Base-by-base conservation (phyloP, 2,797 vertebrate species). In the Anguilla megastoma region DNA sequence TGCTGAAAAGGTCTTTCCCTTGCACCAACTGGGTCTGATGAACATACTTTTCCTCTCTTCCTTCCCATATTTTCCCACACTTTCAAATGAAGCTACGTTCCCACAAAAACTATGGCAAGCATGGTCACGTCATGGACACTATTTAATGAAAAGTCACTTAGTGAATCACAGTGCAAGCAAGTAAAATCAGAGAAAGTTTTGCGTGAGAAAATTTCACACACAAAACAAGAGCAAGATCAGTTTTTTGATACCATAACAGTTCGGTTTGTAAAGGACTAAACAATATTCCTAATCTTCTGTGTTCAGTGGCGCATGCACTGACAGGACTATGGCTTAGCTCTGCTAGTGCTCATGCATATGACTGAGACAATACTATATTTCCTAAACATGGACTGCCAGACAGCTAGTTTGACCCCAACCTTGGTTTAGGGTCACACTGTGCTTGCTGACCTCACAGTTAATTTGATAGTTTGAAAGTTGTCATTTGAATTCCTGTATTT, bases 241-340 rank as follows among this genome's bases (percentile, higher is more conserved):
- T 56, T 85, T 27, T 52, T 21, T 79, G 60, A 89, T 52, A n/a
- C 56, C 84, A 52, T 74, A 87, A 86, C 63, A 30, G 33, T 2
- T 85, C 24, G 58, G 45, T 63, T 45, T 85, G 3, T 33, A 56
- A 56, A 58, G 54, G 76, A 83, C n/a, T 60, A 41, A 63, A 50
- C n/a, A 52, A 84, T 30, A 66, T 50, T 33, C 87, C 45, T 21
- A 33, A n/a, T 14, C 45, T 84, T 36, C 74, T 18, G n/a, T 58
- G 52, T 24, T 66, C 52, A 60, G 33, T 24, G 69, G 41, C 48
- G 79, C 50, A 56, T 33, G 71, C 52, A 41, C 50, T 76, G 86
- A 41, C 66, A 86, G 27, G 71, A 80, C 71, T 50, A 82, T 50
- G 10, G 41, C 79, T 48, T 50, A 82, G 79, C 41, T 82, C 18